Evolutionary conservation across 1,140 invertebrate species (phyloP), one percentile per base, ranked within the genome.

Genomic region (Holcopasites calliopsidis): DNA sequence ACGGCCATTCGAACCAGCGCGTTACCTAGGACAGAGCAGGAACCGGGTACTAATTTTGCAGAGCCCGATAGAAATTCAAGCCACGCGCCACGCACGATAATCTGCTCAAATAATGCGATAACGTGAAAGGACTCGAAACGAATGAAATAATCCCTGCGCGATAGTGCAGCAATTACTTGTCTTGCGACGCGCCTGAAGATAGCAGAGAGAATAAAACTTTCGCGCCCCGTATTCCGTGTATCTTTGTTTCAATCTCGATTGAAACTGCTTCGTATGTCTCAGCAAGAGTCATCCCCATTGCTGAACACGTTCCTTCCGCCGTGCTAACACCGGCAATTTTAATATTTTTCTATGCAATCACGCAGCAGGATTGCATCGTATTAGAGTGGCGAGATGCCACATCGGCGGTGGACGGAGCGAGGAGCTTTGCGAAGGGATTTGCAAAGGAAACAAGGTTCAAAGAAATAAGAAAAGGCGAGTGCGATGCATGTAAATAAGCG

Each of bases 71-170:
- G 82, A 73, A 84, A 84, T 85, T 83, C 84, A 47, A 58, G 54
- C 62, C 76, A 35, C 73, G 72, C 44, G 38, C 42, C 57, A 68
- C 71, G 77, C 68, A 73, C 80, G 75, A 72, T 81, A 70, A 84
- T 58, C 62, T 72, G 72, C 64, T 73, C 78, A 62, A 84, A 80
- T 78, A 77, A 75, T 73, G 80, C 31, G 50, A 71, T 64, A 76
- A 79, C 82, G 69, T 65, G 78, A 23, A 62, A 54, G 42, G 72
- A 62, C 65, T 80, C 38, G 79, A 8, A 64, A 44, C 33, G 38
- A 55, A 13, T n/a, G 28, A 79, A 85, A 86, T 82, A 79, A 82
- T 84, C 78, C 68, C 65, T 38, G 69, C 75, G 68, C 76, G 77
- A 81, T 64, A 52, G n/a, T 10, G 40, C 72, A 16, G 49, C 74